Evolutionary conservation across 2,888 invertebrate genomes (phyloP), one percentile per base, ranked within the genome.

Genomic region (Caenorhabditis sp.): DNA sequence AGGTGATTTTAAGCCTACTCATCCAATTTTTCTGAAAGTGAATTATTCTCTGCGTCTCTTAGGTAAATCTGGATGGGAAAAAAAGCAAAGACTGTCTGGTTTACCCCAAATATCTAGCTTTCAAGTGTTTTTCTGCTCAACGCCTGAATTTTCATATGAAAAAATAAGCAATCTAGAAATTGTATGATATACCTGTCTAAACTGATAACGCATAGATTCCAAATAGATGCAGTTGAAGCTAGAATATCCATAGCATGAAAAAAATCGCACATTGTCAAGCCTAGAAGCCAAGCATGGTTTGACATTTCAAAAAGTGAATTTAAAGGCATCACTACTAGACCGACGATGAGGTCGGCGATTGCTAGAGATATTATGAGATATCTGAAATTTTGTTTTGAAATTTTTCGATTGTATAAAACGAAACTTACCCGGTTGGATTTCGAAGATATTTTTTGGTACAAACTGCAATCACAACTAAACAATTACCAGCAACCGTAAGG

Each of bases 171-270:
- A 19, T 19, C 14, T 36, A 21, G 14, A 5, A 58, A 8, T n/a
- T 43, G 36, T 36, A 36, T 17, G 17, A 31, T 26, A 37, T 23
- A 81, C 82, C 90, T 85, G 80, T 90, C 90, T 37, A 90, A 82
- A 12, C 89, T 89, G 61, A 90, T 99, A 36, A 97, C 95, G 89
- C 97, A 97, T 64, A 99, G 90, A 89, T 97, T 97, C 61, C 97
- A 91, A 84, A 99, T 99, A 14, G 96, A 96, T 5, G 97, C 97
- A 0, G 99, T 97, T 84, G 95, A 95, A 84, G 96, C 97, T 1
- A 97, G 91, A 1, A 99, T 97, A 88, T 99, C 97, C 77, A 97
- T 89, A 0, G 96, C 96, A 64, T 96, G 92, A 96, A 97, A 99
- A 24, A 96, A 92, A 88, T 99, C 97, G 89, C 97, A 99, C 94